Evolutionary conservation across 1,140 invertebrate species (phyloP).

Genomic region (Drosophila kohkoa): DNA sequence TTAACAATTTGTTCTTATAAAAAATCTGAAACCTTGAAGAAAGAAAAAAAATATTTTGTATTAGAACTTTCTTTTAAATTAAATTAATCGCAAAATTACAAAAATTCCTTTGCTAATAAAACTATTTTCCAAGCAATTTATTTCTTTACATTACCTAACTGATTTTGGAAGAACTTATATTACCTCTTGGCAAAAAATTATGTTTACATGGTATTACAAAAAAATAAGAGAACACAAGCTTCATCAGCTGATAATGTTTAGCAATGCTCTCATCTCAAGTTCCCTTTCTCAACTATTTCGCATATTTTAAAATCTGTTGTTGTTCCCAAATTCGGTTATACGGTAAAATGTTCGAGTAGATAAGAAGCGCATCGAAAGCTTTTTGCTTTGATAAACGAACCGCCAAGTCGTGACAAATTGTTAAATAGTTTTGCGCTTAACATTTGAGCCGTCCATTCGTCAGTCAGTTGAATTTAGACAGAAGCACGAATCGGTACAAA

Average conservation of each 20-base stretch:
- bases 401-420: slow-evolving; percentile 71
- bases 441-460: slow-evolving; percentile 29
- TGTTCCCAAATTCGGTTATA: slow-evolving; percentile 39
- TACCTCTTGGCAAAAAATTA: too few species aligned
- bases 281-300: background rate
- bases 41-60: too few species aligned
- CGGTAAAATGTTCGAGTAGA: slow-evolving; percentile 54
- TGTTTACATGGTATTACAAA: background rate
- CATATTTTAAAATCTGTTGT: slow-evolving; percentile 21
- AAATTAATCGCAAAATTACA: too few species aligned
- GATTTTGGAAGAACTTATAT: too few species aligned
- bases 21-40: too few species aligned
- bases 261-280: background rate
- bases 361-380: slow-evolving; percentile 39
- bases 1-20: too few species aligned
- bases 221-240: background rate
- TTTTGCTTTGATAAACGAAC: slow-evolving; percentile 40
- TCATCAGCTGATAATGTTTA: slow-evolving; percentile 27
- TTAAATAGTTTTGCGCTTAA: slow-evolving; percentile 57
- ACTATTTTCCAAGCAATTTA: too few species aligned
- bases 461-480: slow-evolving; percentile 24
- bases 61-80: too few species aligned
- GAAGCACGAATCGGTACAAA: slow-evolving; percentile 10
- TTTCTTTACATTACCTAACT: too few species aligned
- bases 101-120: too few species aligned